Conservation (phyloP, 2,888 invertebrate species). For the Polydrusus cervinus region DNA sequence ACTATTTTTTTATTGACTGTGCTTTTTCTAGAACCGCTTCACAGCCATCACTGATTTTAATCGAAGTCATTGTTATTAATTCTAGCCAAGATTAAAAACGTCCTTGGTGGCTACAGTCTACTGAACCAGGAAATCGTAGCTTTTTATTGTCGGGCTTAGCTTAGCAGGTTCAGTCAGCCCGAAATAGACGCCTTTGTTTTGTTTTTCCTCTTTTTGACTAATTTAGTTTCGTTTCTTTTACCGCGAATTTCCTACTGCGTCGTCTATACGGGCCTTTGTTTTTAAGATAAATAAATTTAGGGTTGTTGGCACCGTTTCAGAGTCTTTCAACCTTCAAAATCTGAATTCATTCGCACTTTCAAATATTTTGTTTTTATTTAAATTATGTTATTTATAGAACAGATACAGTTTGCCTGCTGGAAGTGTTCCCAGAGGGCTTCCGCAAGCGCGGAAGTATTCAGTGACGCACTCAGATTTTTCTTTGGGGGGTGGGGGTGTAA, state of each 20-base stretch:
- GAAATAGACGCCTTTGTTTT: slow-evolving; percentile 43
- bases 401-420: too few species aligned
- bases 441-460: too few species aligned
- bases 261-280: slow-evolving; percentile 6
- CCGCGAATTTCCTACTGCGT: slow-evolving; percentile 17
- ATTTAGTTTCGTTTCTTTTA: slow-evolving; percentile 21
- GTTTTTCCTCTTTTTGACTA: slow-evolving; percentile 21
- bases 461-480: too few species aligned
- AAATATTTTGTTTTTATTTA: background rate
- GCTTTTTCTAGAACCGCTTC: too few species aligned
- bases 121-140: slow-evolving; percentile 48
- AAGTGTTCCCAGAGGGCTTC: too few species aligned
- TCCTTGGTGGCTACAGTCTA: slow-evolving; percentile 47
- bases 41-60: slow-evolving; percentile 13
- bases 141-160: slow-evolving; percentile 38
- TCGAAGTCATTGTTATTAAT: slow-evolving; percentile 32
- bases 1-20: too few species aligned
- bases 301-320: background rate
- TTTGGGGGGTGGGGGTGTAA: too few species aligned
- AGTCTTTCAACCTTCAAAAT: slow-evolving; percentile 3
- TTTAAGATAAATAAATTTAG: background rate
- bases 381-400: too few species aligned
- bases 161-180: slow-evolving; percentile 34
- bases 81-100: slow-evolving; percentile 38
- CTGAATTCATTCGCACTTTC: background rate